Evolutionary conservation across 2,888 invertebrate genomes (phyloP).

Genomic region (Phaedon cochleariae): DNA sequence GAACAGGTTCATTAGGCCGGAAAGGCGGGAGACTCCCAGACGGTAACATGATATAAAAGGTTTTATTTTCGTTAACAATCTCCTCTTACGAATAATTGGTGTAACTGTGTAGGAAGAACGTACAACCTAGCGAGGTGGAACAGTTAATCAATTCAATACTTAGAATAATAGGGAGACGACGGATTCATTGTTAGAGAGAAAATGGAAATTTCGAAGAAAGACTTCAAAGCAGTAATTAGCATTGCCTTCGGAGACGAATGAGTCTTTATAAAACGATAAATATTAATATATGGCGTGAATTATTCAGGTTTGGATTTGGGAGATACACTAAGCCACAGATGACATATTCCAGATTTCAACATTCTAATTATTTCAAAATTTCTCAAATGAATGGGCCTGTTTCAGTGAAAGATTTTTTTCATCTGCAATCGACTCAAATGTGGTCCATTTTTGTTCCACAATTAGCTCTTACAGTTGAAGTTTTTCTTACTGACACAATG

Average conservation of each 20-base stretch:
- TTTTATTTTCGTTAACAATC: constrained; percentile 30
- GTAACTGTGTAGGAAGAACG: constrained; percentile 25
- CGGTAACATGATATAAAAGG: constrained; percentile 30
- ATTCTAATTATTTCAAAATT: too few species aligned
- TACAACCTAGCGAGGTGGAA: constrained; percentile 24
- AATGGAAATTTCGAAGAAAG: constrained; percentile 17
- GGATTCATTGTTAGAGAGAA: constrained; percentile 7
- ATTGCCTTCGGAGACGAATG: constrained; percentile 10
- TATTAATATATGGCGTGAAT: constrained; percentile 18
- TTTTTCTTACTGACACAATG: too few species aligned
- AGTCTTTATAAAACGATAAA: constrained; percentile 15
- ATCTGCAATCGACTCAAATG: too few species aligned
- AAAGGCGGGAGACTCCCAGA: constrained; percentile 2
- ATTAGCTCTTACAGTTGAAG: too few species aligned
- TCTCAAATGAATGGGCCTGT: too few species aligned
- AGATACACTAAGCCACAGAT: background rate
- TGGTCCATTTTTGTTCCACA: too few species aligned
- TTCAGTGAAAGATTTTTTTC: too few species aligned
- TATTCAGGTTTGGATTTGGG: constrained; percentile 10
- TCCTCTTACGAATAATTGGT: constrained; percentile 30
- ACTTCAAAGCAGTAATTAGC: constrained; percentile 20
- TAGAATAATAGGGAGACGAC: constrained; percentile 19
- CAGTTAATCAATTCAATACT: constrained; percentile 20
- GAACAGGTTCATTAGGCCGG: constrained; percentile 21
- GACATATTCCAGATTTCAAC: background rate